Percentiles rank a stretch among this genome's conserved stretches.
Conservation (phyloP, 2,888 invertebrate genomes). For the Zonitis immaculata region DNA sequence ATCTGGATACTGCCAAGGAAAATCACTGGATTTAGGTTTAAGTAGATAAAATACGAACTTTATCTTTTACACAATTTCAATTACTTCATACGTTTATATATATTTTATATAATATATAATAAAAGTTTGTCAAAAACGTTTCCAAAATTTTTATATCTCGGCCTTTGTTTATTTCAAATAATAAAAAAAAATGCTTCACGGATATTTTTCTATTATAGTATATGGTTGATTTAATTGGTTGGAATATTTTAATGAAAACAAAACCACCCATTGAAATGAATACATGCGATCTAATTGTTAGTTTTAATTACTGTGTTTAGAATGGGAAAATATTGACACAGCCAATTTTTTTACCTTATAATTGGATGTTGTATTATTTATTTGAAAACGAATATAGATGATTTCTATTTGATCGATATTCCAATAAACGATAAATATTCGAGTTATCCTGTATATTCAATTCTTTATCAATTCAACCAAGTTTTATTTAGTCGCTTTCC, state of each 20-base stretch:
- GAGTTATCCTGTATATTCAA: slow-evolving; percentile 12
- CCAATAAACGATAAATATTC: no score
- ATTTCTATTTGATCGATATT: no score
- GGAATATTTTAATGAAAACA: not conserved
- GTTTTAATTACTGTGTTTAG: not conserved
- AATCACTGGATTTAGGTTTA: not conserved
- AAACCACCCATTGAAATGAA: not conserved
- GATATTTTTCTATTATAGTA: not conserved
- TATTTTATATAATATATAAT: not conserved
- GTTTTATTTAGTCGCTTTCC: slow-evolving; percentile 12
- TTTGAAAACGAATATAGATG: no score
- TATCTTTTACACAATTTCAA: slow-evolving; percentile 1
- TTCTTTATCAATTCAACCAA: slow-evolving; percentile 7
- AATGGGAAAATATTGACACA: not conserved
- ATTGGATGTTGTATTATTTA: not conserved
- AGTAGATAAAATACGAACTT: not conserved
- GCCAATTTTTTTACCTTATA: not conserved
- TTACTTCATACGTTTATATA: not conserved
- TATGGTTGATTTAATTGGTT: not conserved
- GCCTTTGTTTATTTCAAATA: no score
- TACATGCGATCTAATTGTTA: not conserved
- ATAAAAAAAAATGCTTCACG: not conserved
- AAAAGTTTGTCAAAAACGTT: not conserved
- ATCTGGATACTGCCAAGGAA: not conserved
- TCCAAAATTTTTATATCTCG: not conserved